phyloP scores from a whole-genome alignment of 23 tunicate species.

The Trididemnum clinides region DNA sequence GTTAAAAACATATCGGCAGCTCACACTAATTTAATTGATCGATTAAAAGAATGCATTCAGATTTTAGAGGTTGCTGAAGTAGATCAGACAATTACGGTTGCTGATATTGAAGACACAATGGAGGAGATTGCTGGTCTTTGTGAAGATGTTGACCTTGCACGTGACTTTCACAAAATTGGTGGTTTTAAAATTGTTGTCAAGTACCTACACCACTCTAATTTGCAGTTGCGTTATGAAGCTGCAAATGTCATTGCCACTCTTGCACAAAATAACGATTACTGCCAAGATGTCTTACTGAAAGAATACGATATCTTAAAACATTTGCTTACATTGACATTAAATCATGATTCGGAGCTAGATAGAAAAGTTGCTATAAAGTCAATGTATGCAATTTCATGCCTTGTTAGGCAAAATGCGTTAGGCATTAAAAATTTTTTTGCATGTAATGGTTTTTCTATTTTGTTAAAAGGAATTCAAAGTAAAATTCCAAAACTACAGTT shows the following conservation, averaged over 20 bases:
- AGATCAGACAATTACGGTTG: background rate
- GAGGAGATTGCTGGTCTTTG: conserved; percentile 36
- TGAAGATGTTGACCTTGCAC: conserved; percentile 62
- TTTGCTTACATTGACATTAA: background rate
- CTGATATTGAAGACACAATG: conserved; percentile 1
- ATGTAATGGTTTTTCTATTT: conserved; percentile 45
- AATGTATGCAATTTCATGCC: conserved; percentile 58
- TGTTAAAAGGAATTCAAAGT: conserved; percentile 38
- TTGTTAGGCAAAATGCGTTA: conserved; percentile 41
- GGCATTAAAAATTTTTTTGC: conserved; percentile 27
- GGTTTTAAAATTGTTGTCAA: conserved; percentile 41
- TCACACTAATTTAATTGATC: background rate
- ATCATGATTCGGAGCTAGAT: background rate
- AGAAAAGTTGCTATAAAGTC: conserved; percentile 26
- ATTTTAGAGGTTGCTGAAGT: background rate
- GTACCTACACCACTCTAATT: conserved; percentile 13
- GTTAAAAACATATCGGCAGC: background rate
- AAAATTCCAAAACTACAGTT: conserved; percentile 14
- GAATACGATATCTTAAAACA: conserved; percentile 1
- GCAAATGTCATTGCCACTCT: conserved; percentile 39
- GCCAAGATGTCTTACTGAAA: conserved; percentile 50
- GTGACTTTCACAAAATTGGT: conserved; percentile 68
- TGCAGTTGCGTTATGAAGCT: conserved; percentile 23
- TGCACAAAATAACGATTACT: conserved; percentile 65
- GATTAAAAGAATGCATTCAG: conserved; percentile 18